Base-by-base conservation (phyloP, 2,113 vertebrate genomes). In the Tyrannus savana region DNA sequence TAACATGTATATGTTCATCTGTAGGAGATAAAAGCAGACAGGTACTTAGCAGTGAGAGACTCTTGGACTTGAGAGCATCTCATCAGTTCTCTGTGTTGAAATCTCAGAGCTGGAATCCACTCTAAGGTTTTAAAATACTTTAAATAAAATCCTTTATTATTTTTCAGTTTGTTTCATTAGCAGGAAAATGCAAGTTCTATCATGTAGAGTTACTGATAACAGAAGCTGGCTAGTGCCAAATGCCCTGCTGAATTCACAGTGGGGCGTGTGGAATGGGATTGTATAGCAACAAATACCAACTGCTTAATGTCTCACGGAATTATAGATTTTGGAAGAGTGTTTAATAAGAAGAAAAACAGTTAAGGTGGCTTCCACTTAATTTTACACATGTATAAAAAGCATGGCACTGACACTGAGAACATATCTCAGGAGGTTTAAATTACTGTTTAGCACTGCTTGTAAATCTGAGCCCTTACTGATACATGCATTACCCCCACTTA, bases 271-370 rank as follows among this genome's bases (percentile, higher is more conserved):
- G 94, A 97, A 96, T 7, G 31, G 95, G 97, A 96, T 82, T 97
- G 96, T 97, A 96, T 35, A 97, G 95, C 96, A 97, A 98, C 96
- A 97, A 98, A 98, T 91, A 95, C 91, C 95, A 97, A 97, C 96
- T 96, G 93, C 96, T 97, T 97, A 98, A 97, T 97, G 97, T 97
- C 95, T 98, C 68, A 33, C 96, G 95, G 97, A 98, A 98, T 97
- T 97, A 98, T 96, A 97, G 96, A 98, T 98, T 98, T 98, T 96
- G 97, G 83, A 95, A 96, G 96, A 91, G 91, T 97, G 77, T 96
- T 98, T 98, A 98, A 97, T 97, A 98, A 97, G 93, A 95, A 97
- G 74, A 42, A 97, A 97, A 98, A 95, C 85, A 97, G 88, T 97
- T 97, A 97, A 96, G 93, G 96, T 88, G 93, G 87, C 85, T 97